phyloP scores from a whole-genome alignment of 2,888 invertebrate genomes.

The Dicranocentrus wangi region DNA sequence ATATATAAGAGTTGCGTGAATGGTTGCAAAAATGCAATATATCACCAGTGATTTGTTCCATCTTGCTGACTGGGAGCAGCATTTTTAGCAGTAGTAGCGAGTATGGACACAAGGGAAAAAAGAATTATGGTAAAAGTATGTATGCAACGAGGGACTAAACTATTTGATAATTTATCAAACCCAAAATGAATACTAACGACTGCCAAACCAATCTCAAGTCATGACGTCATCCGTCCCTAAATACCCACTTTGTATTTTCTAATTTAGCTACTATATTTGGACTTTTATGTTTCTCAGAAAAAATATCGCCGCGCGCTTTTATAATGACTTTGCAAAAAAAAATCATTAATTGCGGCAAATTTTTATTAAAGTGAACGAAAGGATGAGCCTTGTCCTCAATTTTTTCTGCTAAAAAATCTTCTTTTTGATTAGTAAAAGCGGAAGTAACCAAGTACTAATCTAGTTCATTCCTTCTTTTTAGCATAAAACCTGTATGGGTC shows the following conservation, averaged over 20 bases:
- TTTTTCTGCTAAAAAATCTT: slow-evolving; percentile 5
- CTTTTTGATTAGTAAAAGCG: slow-evolving; percentile 26
- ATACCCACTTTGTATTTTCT: not conserved
- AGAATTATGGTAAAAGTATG: slow-evolving; percentile 2
- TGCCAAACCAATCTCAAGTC: not conserved
- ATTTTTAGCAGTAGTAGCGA: not conserved
- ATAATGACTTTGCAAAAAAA: too few species aligned
- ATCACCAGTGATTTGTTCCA: slow-evolving; percentile 48
- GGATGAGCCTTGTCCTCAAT: slow-evolving; percentile 25
- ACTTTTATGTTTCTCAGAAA: too few species aligned
- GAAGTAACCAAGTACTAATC: slow-evolving; percentile 46
- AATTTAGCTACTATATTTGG: not conserved
- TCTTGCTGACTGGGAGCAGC: slow-evolving; percentile 35
- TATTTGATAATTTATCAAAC: slow-evolving; percentile 21
- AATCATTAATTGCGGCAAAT: too few species aligned
- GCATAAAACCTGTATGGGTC: slow-evolving; percentile 34
- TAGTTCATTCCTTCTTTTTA: slow-evolving; percentile 47
- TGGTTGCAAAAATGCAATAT: slow-evolving; percentile 21
- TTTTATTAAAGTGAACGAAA: too few species aligned
- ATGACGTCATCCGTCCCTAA: not conserved
- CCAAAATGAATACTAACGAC: slow-evolving; percentile 7
- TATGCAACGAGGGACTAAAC: not conserved
- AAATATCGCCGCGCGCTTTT: too few species aligned
- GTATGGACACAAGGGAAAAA: not conserved
- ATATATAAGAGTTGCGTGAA: slow-evolving; percentile 1